Conservation (phyloP, 2,888 invertebrate species). For the Julus scandinavius region DNA sequence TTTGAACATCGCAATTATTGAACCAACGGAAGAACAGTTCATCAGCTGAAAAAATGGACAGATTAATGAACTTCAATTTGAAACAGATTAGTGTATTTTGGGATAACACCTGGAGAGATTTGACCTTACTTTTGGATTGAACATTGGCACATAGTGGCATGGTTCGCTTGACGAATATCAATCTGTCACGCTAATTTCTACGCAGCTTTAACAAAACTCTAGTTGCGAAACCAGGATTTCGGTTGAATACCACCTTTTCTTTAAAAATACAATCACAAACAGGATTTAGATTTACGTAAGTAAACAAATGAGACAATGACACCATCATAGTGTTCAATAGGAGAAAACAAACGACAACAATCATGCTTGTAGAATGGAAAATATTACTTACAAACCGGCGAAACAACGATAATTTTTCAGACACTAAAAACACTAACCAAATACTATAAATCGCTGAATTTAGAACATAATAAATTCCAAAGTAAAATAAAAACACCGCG, state of each 20-base stretch:
- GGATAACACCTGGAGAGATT: neutral
- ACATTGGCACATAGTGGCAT: conserved; percentile 54
- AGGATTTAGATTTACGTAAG: neutral
- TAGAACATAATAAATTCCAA: neutral
- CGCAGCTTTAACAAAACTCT: neutral
- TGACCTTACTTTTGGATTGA: conserved; percentile 56
- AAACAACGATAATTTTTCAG: neutral
- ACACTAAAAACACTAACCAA: neutral
- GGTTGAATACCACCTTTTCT: neutral
- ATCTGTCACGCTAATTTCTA: neutral
- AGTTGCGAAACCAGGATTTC: neutral
- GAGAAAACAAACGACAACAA: neutral
- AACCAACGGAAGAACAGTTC: conserved; percentile 58
- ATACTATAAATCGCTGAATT: neutral
- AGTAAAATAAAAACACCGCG: conserved; percentile 13
- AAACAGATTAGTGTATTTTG: neutral
- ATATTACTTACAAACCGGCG: neutral
- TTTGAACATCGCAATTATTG: conserved; percentile 56
- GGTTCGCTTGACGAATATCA: neutral
- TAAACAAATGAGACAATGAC: neutral
- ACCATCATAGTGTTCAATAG: neutral
- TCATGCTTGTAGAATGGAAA: neutral
- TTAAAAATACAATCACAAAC: neutral
- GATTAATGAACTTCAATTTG: too few relatives aligned
- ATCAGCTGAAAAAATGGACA: conserved; percentile 53